Conservation (phyloP, 1,140 invertebrate genomes). For the Drosophila pachea region DNA sequence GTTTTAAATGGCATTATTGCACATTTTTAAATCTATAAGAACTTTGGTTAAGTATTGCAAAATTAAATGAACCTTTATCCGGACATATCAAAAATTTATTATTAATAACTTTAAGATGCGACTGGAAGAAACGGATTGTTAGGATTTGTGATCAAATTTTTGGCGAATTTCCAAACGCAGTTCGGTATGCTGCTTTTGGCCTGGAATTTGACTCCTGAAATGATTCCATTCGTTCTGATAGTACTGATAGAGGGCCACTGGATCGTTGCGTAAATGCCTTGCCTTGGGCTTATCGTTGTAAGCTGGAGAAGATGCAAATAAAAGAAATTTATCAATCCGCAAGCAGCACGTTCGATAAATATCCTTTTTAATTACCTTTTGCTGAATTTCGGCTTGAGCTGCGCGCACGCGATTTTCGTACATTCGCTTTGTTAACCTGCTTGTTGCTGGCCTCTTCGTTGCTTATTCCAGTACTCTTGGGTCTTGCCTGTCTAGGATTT, state of each 20-base stretch:
- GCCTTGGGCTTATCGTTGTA: constrained; percentile 14
- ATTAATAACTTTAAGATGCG: not conserved
- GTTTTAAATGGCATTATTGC: too few relatives aligned
- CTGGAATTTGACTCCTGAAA: constrained; percentile 84
- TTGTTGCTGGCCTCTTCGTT: not conserved
- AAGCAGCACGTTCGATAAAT: not conserved
- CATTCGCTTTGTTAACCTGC: not conserved
- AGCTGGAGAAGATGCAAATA: constrained; percentile 13
- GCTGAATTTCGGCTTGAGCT: constrained; percentile 14
- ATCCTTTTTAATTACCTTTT: constrained; percentile 18
- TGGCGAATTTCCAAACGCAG: constrained; percentile 83
- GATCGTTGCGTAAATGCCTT: constrained; percentile 79
- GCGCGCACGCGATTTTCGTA: constrained; percentile 41
- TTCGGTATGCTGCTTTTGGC: constrained; percentile 82
- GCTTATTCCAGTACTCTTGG: not conserved
- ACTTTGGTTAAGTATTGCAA: too few relatives aligned
- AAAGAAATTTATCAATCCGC: not conserved
- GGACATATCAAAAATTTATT: not conserved
- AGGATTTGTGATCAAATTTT: constrained; percentile 79
- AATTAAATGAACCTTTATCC: too few relatives aligned
- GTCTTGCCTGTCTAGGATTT: constrained; percentile 17
- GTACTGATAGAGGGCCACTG: constrained; percentile 86
- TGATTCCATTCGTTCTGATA: constrained; percentile 87
- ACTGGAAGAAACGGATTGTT: not conserved
- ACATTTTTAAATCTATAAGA: too few relatives aligned